Evolutionary conservation across 2,113 vertebrate genomes (phyloP).

Genomic region (Willisornis vidua): DNA sequence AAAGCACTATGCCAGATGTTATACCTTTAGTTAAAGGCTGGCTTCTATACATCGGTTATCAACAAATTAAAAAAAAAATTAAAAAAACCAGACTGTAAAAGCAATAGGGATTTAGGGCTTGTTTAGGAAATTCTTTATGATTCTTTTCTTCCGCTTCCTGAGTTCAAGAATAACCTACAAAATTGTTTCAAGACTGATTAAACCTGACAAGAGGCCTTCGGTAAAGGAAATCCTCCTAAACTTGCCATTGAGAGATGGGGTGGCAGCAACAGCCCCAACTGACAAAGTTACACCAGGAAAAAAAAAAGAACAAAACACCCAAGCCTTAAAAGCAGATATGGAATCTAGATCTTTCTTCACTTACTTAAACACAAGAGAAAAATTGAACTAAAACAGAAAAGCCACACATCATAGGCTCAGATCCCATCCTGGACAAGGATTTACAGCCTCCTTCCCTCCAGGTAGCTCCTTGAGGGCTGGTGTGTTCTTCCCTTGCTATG

Average conservation of each 20-base stretch:
- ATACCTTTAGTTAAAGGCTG: background rate
- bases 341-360: background rate
- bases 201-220: background rate
- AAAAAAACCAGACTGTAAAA: background rate
- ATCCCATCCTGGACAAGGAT: background rate
- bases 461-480: background rate
- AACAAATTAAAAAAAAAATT: background rate
- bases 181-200: background rate
- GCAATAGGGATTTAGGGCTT: background rate
- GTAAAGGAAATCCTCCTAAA: background rate
- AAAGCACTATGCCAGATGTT: accelerated
- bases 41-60: background rate
- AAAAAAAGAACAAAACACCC: accelerated
- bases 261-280: background rate
- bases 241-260: background rate
- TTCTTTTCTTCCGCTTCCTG: background rate
- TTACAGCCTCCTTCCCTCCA: background rate
- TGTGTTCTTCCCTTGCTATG: background rate
- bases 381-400: background rate
- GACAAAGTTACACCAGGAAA: background rate
- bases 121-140: background rate
- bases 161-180: background rate
- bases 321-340: background rate
- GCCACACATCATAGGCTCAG: background rate
- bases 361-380: background rate